phyloP scores from a whole-genome alignment of 2,113 vertebrate species.

The Saccopteryx leptura region DNA sequence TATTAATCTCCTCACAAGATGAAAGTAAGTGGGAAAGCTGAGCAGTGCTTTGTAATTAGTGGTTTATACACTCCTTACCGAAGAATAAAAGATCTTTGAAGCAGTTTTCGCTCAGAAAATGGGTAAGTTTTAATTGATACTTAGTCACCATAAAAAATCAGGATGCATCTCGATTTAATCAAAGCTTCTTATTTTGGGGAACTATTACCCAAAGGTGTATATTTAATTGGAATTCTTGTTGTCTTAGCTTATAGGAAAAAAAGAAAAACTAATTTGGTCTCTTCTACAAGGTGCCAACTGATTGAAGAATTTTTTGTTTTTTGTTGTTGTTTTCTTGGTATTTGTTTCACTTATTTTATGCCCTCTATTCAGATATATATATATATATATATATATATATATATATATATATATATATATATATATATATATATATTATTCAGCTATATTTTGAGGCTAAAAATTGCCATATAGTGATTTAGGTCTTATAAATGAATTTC shows the following conservation, averaged over 20 bases:
- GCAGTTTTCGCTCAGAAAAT: conserved; percentile 44
- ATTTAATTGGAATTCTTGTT: conserved; percentile 35
- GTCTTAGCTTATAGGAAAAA: background rate
- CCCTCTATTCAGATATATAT: no score
- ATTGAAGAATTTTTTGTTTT: background rate
- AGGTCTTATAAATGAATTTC: background rate
- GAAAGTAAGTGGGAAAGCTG: conserved; percentile 74
- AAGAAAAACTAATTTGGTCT: background rate
- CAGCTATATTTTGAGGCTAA: background rate
- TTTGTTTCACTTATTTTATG: background rate
- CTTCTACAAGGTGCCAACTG: background rate
- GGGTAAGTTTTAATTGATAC: conserved; percentile 79
- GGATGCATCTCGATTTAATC: conserved; percentile 61
- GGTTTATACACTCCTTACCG: conserved; percentile 63
- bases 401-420: no score
- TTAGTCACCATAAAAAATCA: conserved; percentile 74
- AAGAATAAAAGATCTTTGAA: conserved; percentile 75
- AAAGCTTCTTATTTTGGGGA: conserved; percentile 53
- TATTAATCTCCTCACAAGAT: conserved; percentile 87
- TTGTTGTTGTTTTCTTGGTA: background rate
- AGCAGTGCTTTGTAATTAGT: conserved; percentile 84
- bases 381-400: no score
- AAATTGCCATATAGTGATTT: background rate
- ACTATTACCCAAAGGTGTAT: background rate
- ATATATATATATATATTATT: no score